Conservation (phyloP, 2,797 vertebrate genomes). For the Malacoctenus gilli region DNA sequence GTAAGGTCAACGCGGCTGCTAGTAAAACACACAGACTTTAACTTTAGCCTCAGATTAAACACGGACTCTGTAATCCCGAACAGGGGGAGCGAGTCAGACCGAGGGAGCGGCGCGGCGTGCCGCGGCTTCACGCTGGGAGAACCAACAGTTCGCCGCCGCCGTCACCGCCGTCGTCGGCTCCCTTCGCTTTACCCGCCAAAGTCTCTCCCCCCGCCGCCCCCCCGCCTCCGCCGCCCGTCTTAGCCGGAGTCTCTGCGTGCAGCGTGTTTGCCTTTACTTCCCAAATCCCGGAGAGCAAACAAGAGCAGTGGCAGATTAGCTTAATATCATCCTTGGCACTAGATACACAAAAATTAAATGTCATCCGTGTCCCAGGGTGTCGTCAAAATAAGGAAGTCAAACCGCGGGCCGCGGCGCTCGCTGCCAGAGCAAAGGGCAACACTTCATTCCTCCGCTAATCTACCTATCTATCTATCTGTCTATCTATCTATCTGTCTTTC, state of each 20-base stretch:
- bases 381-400: constrained; percentile 64
- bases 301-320: constrained; percentile 71
- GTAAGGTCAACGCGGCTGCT: constrained; percentile 56
- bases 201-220: too few relatives aligned
- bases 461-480: constrained; percentile 19
- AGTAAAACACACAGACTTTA: constrained; percentile 63
- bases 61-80: constrained; percentile 60
- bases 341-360: constrained; percentile 72
- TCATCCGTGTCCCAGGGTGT: constrained; percentile 60
- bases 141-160: constrained; percentile 56
- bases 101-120: too few relatives aligned
- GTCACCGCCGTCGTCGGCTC: constrained; percentile 21
- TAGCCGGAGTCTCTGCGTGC: constrained; percentile 61
- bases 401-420: constrained; percentile 26
- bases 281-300: constrained; percentile 76
- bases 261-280: constrained; percentile 72
- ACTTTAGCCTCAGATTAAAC: constrained; percentile 51
- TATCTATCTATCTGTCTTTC: constrained; percentile 18
- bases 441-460: constrained; percentile 17
- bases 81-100: constrained; percentile 31
- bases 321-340: constrained; percentile 72
- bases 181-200: constrained; percentile 55
- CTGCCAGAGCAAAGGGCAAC: constrained; percentile 28
- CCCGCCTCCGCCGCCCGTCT: constrained; percentile 48
- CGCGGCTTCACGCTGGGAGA: constrained; percentile 70